Evolutionary conservation across 2,113 vertebrate genomes (phyloP).

Genomic region (Tetrax tetrax): DNA sequence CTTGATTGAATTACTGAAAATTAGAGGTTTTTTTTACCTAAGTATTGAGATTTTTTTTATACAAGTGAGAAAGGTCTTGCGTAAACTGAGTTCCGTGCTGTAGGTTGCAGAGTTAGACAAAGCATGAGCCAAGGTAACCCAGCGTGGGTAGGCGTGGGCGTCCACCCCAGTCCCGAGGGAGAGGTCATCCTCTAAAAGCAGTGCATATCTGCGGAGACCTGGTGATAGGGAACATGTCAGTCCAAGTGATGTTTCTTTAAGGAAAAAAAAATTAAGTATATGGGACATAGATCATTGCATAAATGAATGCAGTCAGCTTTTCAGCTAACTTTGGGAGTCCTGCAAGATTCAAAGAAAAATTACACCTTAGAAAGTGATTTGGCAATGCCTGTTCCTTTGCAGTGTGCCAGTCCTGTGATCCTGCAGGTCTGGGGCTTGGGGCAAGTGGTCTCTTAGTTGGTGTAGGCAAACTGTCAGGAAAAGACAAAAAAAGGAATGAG

Average conservation of each 20-base stretch:
- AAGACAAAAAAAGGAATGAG: neutral
- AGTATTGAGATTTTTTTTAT: neutral
- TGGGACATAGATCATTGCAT: neutral
- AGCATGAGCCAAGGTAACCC: neutral
- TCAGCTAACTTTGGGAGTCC: neutral
- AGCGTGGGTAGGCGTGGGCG: neutral
- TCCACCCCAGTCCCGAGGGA: neutral
- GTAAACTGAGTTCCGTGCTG: rapidly evolving
- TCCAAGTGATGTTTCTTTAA: neutral
- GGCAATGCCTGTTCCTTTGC: neutral
- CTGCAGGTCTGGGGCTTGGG: neutral
- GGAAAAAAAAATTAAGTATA: neutral
- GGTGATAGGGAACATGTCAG: neutral
- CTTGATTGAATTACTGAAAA: neutral
- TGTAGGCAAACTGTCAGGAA: rapidly evolving
- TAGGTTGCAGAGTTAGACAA: neutral
- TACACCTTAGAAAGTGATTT: neutral
- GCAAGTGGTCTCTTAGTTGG: neutral
- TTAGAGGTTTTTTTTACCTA: neutral
- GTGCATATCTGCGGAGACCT: neutral
- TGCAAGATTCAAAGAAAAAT: neutral
- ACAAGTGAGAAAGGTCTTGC: neutral
- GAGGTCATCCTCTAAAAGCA: neutral
- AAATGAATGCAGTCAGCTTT: neutral
- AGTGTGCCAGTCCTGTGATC: rapidly evolving